Base-by-base conservation (phyloP, 2,888 invertebrate species). In the Mayetiola destructor region DNA sequence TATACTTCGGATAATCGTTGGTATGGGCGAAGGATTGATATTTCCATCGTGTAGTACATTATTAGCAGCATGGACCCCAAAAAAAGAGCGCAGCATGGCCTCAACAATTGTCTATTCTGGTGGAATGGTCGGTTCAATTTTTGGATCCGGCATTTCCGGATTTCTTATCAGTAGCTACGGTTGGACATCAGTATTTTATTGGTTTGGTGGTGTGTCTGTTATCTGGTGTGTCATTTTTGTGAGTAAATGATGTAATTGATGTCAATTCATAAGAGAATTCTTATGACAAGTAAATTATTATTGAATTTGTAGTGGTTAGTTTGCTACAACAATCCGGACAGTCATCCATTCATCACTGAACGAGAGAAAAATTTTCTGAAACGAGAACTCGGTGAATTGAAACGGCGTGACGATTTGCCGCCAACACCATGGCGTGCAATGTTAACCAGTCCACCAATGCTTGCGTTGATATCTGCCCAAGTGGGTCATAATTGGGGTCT, bases 11-110 rank as follows among this genome's bases (percentile, higher is more conserved):
- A 79, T 89, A 0, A 65, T 88, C 3, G 87, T 88, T 76, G 91
- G 91, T 39, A 75, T 90, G 3, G 88, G 88, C 59, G 89, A 90
- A 77, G 88, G 88, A 27, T 84, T 86, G 2, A 87, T 88, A 0
- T 88, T 84, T 67, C 89, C 87, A 2, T 90, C 93, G 0, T 74
- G 48, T 9, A 48, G 27, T n/a, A 27, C 37, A 18, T 75, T 90
- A 68, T 70, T 90, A 6, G 84, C 88, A 0, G 79, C 84, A 64
- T 90, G 90, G 90, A 84, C 86, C 0, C 88, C 88, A 0, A 73
- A 84, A 1, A 79, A 80, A 2, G 88, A 89, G 66, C 75, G 89
- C 61, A 85, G 48, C n/a, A 48, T 48, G 4, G 16, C 48, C 2
- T 23, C 48, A 48, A 48, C 48, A 5, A 27, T 48, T 5, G 48